These are phyloP conservation scores for Clavelina lepadiformis DNA, from an alignment of 23 tunicate species.

Conservation along the genomic window DNA sequence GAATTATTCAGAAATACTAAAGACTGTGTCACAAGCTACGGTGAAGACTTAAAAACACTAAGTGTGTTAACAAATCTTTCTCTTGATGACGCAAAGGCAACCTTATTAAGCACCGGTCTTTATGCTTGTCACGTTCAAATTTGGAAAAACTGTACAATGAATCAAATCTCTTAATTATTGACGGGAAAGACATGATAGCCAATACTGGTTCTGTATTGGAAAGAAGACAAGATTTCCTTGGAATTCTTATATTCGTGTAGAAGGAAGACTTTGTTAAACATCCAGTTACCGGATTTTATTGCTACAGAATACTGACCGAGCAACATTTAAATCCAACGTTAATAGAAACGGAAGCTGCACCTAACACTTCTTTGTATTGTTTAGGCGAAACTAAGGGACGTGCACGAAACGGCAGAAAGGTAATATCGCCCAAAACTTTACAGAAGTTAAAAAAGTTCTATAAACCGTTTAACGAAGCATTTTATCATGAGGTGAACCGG, in stretches of 20 bases:
- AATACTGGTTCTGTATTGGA: slow-evolving; percentile 38
- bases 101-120: slow-evolving; percentile 2
- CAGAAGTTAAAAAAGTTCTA: not conserved
- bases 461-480: slow-evolving; percentile 9
- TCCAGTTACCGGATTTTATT: slow-evolving; percentile 30
- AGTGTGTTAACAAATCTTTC: not conserved
- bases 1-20: not conserved
- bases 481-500: not conserved
- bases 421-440: not conserved
- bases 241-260: slow-evolving; percentile 25
- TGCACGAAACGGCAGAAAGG: not conserved
- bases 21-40: not conserved
- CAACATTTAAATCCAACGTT: not conserved
- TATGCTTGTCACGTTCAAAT: slow-evolving; percentile 12
- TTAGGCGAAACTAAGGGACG: slow-evolving; percentile 8
- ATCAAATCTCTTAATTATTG: slow-evolving; percentile 20
- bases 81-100: not conserved
- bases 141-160: slow-evolving; percentile 19
- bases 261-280: slow-evolving; percentile 40
- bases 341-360: not conserved
- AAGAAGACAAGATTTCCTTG: slow-evolving; percentile 28
- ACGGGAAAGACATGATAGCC: slow-evolving; percentile 20
- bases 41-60: no score
- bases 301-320: slow-evolving; percentile 24
- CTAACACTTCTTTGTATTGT: not conserved